Base-by-base conservation (phyloP, 1,140 invertebrate species). In the Pinna nobilis region DNA sequence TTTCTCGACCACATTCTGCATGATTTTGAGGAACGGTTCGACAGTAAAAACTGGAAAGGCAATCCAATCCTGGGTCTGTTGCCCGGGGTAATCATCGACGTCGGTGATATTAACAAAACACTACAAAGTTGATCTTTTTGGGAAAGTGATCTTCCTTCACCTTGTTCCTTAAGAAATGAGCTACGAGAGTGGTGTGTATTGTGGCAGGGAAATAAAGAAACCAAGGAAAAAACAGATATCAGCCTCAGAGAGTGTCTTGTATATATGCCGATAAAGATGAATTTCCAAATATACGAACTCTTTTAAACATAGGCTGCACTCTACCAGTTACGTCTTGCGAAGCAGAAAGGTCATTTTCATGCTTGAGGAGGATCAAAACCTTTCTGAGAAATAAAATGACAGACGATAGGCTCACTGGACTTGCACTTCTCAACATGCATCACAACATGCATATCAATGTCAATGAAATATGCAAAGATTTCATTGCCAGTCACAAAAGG, bases 331-430 rank as follows among this genome's bases (percentile, higher is more conserved):
- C 39, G n/a, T 11, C 39, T 11, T 28, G 25, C n/a, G 53, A 57
- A n/a, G 23, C 25, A 30, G 25, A 57, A 30, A 28, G 53, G n/a
- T 57, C 53, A 25, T 30, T 57, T 30, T 30, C 25, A 30, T 30
- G 25, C 32, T 28, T 57, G 20, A 9, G 30, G 32, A 1, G 53
- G 37, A 55, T 33, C 18, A 39, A 68, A 57, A 68, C 50, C 2
- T 68, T 30, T n/a, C n/a, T 57, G 7, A n/a, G 51, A 32, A 57
- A n/a, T n/a, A 55, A 23, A 28, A 57, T 57, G 53, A 57, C 20
- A 18, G 30, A 57, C n/a, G 39, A 44, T 11, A 9, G 39, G 9
- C 25, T 57, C 23, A 57, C 23, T 57, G 53, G 53, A n/a, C 53
- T 57, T 57, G 53, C 53, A 33, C 30, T 57, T 30, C 23, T 57